Conservation (phyloP, 2,797 vertebrate genomes). For the Aldrovandia affinis region DNA sequence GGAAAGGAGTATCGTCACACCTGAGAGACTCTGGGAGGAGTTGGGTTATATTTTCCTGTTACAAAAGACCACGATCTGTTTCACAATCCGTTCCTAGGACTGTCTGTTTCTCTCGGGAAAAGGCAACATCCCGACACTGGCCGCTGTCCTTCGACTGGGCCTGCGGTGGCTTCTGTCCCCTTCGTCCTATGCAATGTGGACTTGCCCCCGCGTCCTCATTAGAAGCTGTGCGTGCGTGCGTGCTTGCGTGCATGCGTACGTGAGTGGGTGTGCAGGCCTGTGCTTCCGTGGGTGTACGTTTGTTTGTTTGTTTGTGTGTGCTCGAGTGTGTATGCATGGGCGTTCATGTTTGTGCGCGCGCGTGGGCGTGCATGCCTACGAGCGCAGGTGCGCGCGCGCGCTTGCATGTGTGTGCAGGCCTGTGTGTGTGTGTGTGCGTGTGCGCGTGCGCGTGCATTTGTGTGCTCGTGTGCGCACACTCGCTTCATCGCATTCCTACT, state of each 20-base stretch:
- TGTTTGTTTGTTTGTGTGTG: background rate
- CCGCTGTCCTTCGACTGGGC: background rate
- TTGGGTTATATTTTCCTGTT: background rate
- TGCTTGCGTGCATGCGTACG: slow-evolving; percentile 4
- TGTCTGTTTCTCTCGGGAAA: background rate
- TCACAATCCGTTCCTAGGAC: background rate
- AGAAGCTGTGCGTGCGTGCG: background rate
- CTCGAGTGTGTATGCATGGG: background rate
- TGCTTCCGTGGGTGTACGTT: background rate
- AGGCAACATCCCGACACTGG: background rate
- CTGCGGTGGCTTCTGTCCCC: slow-evolving; percentile 2
- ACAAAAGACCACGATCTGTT: background rate
- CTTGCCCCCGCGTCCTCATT: background rate
- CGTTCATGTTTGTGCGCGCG: background rate
- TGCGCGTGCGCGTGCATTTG: background rate
- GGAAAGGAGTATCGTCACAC: background rate
- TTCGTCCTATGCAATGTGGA: slow-evolving; percentile 30
- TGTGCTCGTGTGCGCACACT: no score
- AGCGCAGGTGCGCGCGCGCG: background rate
- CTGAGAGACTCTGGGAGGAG: background rate
- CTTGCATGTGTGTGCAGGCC: background rate
- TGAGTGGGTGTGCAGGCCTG: background rate
- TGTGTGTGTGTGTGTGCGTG: background rate
- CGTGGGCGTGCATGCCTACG: background rate
- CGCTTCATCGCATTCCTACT: background rate